Evolutionary conservation across 1,140 invertebrate species (phyloP), one percentile per base, ranked within the genome.

Genomic region (Cydia splendana): DNA sequence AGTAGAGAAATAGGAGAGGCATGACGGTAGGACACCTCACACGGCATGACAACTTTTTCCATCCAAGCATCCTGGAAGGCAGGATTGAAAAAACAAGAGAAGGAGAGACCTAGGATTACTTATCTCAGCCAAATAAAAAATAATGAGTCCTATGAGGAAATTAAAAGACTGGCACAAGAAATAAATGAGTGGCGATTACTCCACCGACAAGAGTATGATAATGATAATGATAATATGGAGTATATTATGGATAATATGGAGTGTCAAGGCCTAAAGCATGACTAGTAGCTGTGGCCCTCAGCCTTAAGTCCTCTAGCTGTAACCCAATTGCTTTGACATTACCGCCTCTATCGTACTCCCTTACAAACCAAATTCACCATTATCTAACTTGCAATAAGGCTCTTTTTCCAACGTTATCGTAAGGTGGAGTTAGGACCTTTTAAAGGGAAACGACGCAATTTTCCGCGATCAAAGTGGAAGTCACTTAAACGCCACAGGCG

Each of bases 401-500:
- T 7, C 5, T 62, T 62, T 24, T 62, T n/a, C 20, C 57, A 1
- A 62, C 6, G 9, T 24, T 20, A 12, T 3, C 7, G n/a, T 7
- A 20, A 24, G 20, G 18, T 62, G 20, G 9, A 10, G 57, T 62
- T 10, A 62, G 20, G 62, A 69, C 65, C 13, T 67, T 74, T 12
- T 71, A 7, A 48, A 18, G 51, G 75, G 42, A 13, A 34, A 15
- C n/a, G 5, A n/a, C 20, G 67, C 51, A 48, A 74, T 74, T 74
- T 77, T 51, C 65, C 76, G 71, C 53, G 77, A 77, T 77, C 77
- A 77, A 77, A 77, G 77, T 65, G 57, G n/a, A 77, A 77, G 30
- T 75, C 77, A 77, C 71, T 77, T 77, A 77, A 65, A 73, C 62
- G 48, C 76, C 76, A 77, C 69, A 77, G 76, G 67, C 53, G 77